Base-by-base conservation (phyloP, 2,888 invertebrate species). In the Apoderus coryli region DNA sequence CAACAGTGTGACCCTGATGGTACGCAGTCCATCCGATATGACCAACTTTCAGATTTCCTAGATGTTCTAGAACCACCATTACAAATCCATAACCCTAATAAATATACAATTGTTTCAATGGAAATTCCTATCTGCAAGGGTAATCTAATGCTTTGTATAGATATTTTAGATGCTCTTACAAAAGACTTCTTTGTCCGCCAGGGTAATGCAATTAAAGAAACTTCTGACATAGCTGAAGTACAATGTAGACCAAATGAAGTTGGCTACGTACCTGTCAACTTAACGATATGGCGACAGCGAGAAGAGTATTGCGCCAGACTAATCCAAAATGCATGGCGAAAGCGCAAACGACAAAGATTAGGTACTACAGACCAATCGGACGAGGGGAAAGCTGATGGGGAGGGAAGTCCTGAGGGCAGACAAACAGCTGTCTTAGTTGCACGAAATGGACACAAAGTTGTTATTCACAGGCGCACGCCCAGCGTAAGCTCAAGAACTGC, bases 1-100 rank as follows among this genome's bases (percentile, higher is more conserved):
- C 95, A 95, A 62, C 84, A 90, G 59, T 96, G 89, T 61, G 96
- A 96, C 64, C 93, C 93, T 10, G 86, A 93, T 55, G 95, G 95
- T 38, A 90, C 93, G 12, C 90, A 95, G 61, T 96, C 92, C 63
- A 93, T 96, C 52, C 76, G 82, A 42, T 88, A 93, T 64, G 85
- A 89, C 54, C 82, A 86, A 59, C 66, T 96, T 44, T 86, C 89
- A 11, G 92, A 93, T 52, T 93, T 96, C 65, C 67, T 95, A 46
- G 92, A 95, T 60, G 88, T 89, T 44, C 70, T 96, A 42, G 95
- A 96, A 59, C 89, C 92, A 42, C 96, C 95, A 43, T 66, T 96
- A 48, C 90, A 92, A 66, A 90, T 96, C 50, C 90, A 90, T 63
- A 92, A 92, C 61, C 95, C 95, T 46, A 95, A 95, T 64, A 92